A percentile compares a stretch with the other conserved stretches of the same genome.
phyloP scores from a whole-genome alignment of 2,797 vertebrate genomes.

The Holocentrus rufus region DNA sequence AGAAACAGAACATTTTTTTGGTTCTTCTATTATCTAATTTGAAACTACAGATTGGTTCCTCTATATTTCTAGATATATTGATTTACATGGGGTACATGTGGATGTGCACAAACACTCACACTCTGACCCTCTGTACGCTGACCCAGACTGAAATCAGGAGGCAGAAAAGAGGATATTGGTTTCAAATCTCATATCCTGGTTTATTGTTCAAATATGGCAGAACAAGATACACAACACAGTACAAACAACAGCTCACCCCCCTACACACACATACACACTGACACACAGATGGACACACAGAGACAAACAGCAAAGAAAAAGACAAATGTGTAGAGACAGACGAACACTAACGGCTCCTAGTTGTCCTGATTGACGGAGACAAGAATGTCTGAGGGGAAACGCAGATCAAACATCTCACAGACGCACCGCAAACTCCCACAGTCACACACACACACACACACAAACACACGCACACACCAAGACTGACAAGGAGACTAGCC shows the following conservation, averaged over 20 bases:
- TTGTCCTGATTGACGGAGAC: constrained; percentile 49
- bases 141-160: constrained; percentile 32
- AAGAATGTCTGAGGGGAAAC: constrained; percentile 51
- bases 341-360: constrained; percentile 34
- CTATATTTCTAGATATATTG: too few relatives aligned
- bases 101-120: neutral
- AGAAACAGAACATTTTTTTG: too few relatives aligned
- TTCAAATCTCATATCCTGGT: constrained; percentile 76
- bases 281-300: constrained; percentile 43
- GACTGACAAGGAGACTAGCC: constrained; percentile 39
- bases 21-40: too few relatives aligned
- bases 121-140: neutral
- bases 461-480: constrained; percentile 22
- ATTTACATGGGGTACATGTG: neutral
- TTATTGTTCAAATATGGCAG: constrained; percentile 78
- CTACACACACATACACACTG: constrained; percentile 19
- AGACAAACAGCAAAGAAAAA: constrained; percentile 49
- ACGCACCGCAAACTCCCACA: constrained; percentile 2
- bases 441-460: constrained; percentile 10
- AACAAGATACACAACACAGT: constrained; percentile 66
- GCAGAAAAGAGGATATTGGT: constrained; percentile 56
- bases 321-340: constrained; percentile 42
- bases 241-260: constrained; percentile 54
- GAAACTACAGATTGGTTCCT: too few relatives aligned
- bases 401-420: constrained; percentile 53